Evolutionary conservation across 2,888 invertebrate species (phyloP).

Genomic region (Drosophila borborema): DNA sequence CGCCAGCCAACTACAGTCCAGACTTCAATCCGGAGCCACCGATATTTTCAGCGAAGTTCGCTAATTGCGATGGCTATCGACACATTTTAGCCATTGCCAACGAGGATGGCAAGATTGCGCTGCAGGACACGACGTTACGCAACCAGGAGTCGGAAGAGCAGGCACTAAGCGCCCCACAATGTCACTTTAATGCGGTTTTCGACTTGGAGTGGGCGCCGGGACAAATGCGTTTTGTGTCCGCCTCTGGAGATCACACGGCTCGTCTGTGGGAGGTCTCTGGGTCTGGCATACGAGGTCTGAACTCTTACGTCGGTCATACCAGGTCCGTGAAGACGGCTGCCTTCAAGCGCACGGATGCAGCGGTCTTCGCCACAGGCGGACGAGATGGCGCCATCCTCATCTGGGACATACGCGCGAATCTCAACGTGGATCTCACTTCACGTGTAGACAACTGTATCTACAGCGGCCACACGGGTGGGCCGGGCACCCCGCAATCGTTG

Average conservation of each 20-base stretch:
- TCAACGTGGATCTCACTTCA: conserved; percentile 85
- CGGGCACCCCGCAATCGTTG: conserved; percentile 86
- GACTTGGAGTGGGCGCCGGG: conserved; percentile 94
- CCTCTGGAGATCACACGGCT: conserved; percentile 93
- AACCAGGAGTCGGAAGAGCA: conserved; percentile 84
- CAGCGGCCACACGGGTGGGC: conserved; percentile 84
- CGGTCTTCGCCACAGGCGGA: conserved; percentile 94
- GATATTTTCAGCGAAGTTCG: conserved; percentile 92
- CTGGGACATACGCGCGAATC: conserved; percentile 91
- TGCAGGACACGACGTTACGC: conserved; percentile 86
- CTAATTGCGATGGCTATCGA: conserved; percentile 88
- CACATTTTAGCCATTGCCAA: conserved; percentile 93
- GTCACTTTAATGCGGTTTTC: conserved; percentile 95
- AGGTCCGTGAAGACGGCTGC: conserved; percentile 93
- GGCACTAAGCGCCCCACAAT: conserved; percentile 86
- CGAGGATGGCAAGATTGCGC: conserved; percentile 90
- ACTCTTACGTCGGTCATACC: conserved; percentile 91
- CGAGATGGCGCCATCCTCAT: conserved; percentile 94
- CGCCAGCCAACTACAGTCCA: conserved; percentile 85
- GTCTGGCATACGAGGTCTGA: conserved; percentile 85
- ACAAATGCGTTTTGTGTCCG: conserved; percentile 92
- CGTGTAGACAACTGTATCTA: conserved; percentile 90
- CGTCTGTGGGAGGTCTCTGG: conserved; percentile 91
- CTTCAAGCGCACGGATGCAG: conserved; percentile 89
- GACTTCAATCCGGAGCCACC: conserved; percentile 89